Base-by-base conservation (phyloP, 2,113 vertebrate species). In the Muscicapa adusta region DNA sequence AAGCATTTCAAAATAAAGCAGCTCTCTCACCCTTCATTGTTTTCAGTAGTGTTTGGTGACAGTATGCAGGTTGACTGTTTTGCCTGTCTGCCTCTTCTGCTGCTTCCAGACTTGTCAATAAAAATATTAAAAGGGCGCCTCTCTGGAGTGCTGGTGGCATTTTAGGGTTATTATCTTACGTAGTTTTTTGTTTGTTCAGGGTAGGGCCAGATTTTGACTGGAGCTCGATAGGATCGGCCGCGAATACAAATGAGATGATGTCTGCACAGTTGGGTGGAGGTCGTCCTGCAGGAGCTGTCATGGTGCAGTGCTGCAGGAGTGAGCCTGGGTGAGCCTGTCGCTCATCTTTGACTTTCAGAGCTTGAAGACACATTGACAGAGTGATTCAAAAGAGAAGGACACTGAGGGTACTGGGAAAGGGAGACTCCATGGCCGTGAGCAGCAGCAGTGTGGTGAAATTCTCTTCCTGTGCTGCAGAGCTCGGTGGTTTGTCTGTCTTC, bases 171-270 rank as follows among this genome's bases (percentile, higher is more conserved):
- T 70, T 94, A 50, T 91, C 24, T 76, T 87, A 66, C 5, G 51
- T 38, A 47, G 75, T 58, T 84, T 90, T 91, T 79, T 89, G 45
- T 95, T 95, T 96, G 34, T 93, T 83, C 28, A 72, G 91, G 88
- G 93, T 77, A 95, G 91, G 82, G 90, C 84, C 61, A 68, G 40
- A 77, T 94, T 93, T 50, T 96, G 85, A 80, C 65, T 74, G 76
- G 25, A 74, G 60, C 34, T 42, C 13, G 48, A 92, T 95, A 85
- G 0, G 53, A 48, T 71, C 4, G 0, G 87, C 84, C 0, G 12
- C 90, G 75, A 71, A 48, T 48, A 60, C 60, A 94, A 95, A 93
- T 94, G 92, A 97, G 91, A 94, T 96, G 93, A 96, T 96, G 91
- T 96, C 95, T 96, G 28, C 43, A 70, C 53, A 74, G 67, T 31